Evolutionary conservation across 1,140 invertebrate genomes (phyloP).

Genomic region (Psilanteris sp.): DNA sequence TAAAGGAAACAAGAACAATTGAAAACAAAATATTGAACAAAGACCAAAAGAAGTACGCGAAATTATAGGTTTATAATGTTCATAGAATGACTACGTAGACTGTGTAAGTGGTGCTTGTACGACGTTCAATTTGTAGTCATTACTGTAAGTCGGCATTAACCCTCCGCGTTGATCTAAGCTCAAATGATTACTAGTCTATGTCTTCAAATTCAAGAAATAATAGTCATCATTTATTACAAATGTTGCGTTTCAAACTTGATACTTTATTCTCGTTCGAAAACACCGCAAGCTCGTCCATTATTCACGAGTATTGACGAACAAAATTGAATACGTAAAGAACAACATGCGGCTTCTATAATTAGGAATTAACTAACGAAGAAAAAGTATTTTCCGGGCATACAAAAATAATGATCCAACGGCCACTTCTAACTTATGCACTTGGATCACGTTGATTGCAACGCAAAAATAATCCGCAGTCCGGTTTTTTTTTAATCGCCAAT

Average conservation of each 20-base stretch:
- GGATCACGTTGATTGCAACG: too few relatives aligned
- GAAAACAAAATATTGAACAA: conserved; percentile 21
- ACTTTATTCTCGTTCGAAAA: conserved; percentile 36
- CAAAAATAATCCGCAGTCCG: too few relatives aligned
- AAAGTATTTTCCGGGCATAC: conserved; percentile 17
- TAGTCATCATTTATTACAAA: conserved; percentile 43
- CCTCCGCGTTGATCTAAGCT: conserved; percentile 49
- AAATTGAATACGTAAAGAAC: conserved; percentile 43
- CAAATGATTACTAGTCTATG: conserved; percentile 40
- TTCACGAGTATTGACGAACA: conserved; percentile 29
- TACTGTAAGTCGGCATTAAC: conserved; percentile 42
- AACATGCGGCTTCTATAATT: conserved; percentile 21
- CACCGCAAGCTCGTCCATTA: conserved; percentile 16
- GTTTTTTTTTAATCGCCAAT: too few relatives aligned
- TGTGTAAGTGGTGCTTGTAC: conserved; percentile 32
- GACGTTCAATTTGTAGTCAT: conserved; percentile 36
- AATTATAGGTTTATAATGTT: conserved; percentile 45
- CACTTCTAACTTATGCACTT: too few relatives aligned
- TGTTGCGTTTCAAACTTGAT: conserved; percentile 34
- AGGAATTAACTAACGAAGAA: conserved; percentile 33
- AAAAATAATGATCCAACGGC: conserved; percentile 12
- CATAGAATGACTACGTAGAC: conserved; percentile 33
- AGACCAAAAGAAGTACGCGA: conserved; percentile 12
- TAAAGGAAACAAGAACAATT: conserved; percentile 1
- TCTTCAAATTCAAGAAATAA: conserved; percentile 39